Base-by-base conservation (phyloP, 2,888 invertebrate species). In the Cerastis leucographa region DNA sequence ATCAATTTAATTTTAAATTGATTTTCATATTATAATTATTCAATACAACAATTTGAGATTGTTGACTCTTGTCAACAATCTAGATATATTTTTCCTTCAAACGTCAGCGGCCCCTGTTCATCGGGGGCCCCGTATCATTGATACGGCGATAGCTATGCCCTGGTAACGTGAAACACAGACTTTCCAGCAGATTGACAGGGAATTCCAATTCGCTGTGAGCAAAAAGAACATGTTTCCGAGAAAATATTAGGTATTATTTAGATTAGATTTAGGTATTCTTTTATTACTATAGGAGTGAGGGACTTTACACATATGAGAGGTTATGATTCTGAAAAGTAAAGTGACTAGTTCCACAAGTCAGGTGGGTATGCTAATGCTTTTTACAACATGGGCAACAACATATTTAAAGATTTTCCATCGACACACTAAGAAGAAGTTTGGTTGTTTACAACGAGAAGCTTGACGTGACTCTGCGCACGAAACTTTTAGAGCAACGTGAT, bases 281-380 rank as follows among this genome's bases (percentile, higher is more conserved):
- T 25, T 19, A 29, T 49, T 25, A 1, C 54, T 11, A 25, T 17
- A 14, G 17, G 25, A 40, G 19, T 25, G 19, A 46, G 54, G 67
- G 19, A 49, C 25, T 80, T 80, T 67, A 44, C 40, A 29, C 14
- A 2, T 19, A 25, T 22, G 35, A 71, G 25, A 46, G 77, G 61
- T 49, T 66, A 29, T 40, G 61, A 49, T 42, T 77, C 35, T 56
- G 54, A 22, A 72, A 62, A 42, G 17, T 40, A n/a, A 61, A 46
- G 1, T 42, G 40, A 66, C 40, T 70, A 40, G 69, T 78, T 61
- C 9, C 25, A 54, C 74, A 64, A 61, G 42, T 68, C 29, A 44
- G 25, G 29, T 68, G 65, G 65, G 81, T 85, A 84, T 85, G 84
- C 64, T 66, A 84, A 85, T 85, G 9, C 42, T 61, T 83, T 78